Base-by-base conservation (phyloP, 1,140 invertebrate genomes). In the Zaprionus camerounensis region DNA sequence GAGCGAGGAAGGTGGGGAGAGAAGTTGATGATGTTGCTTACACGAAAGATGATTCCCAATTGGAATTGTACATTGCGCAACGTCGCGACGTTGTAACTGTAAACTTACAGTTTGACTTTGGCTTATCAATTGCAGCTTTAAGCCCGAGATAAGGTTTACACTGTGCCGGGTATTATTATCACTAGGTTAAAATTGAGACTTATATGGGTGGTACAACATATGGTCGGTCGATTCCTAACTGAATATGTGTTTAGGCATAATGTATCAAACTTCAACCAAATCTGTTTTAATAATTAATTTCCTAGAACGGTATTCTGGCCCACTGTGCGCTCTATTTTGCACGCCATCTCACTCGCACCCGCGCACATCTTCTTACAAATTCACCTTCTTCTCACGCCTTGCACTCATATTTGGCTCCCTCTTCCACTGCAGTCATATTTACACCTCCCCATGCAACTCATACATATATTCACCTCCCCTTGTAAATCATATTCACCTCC, bases 71-170 rank as follows among this genome's bases (percentile, higher is more conserved):
- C 11, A 15, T 59, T 59, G 56, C 56, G 38, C 12, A 36, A 58
- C n/a, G 56, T n/a, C 2, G 28, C n/a, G 24, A n/a, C 22, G 13
- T 38, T 64, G 13, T 24, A 72, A 72, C 34, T 67, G 63, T 61
- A 68, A 61, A 38, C 56, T 73, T 38, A 12, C 34, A 15, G 34
- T 56, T 57, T 3, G 26, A 34, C 34, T 63, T 38, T 15, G 31
- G 22, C 49, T 70, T 63, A 55, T 55, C 58, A 63, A 36, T n/a
- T 46, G n/a, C 6, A 6, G 41, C n/a, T 46, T 17, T 17, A n/a
- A 17, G 17, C 7, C 41, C 5, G 5, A 41, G 41, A 46, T 46
- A 46, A 46, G 41, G n/a, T 46, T 9, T 3, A 17, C 41, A 46
- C n/a, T n/a, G 31, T 11, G 31, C 31, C 31, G 31, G 31, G 31